Base-by-base conservation (phyloP, 2,113 vertebrate genomes). In the Dascyllus trimaculatus region DNA sequence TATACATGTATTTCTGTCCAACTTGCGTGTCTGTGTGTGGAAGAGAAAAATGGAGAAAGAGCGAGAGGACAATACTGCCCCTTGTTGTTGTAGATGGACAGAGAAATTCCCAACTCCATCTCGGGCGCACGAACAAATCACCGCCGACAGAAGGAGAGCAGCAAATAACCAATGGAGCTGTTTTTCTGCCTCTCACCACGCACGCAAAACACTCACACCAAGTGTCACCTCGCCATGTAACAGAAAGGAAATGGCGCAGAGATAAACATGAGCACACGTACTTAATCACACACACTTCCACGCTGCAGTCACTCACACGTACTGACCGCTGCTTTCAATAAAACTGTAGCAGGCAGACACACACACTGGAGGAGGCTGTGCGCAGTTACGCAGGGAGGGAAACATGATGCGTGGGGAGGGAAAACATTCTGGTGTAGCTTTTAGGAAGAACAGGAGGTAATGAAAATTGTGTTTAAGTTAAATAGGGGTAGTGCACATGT, bases 61-160 rank as follows among this genome's bases (percentile, higher is more conserved):
- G 24, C 17, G 22, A 26, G 35, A 19, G 17, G 9, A 70, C 38
- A 61, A 29, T 26, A 46, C 18, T 64, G 17, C 24, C 62, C 8
- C 48, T 40, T 63, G 51, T 71, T 59, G 38, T 45, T 53, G 54
- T 10, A 35, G 32, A 35, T 24, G 60, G 38, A 22, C 24, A 54
- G 67, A 69, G n/a, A 68, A 29, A 76, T 64, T 66, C 32, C 46
- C 17, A 69, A 38, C 57, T 72, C 32, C 26, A 62, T 61, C 62
- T 80, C 6, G 22, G 58, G 22, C 46, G 17, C 32, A 35, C 67
- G n/a, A 62, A 45, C 49, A 79, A 86, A 82, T 82, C 80, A 75
- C 11, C 17, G 57, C 15, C 17, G 57, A 76, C 65, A 66, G 70
- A 35, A 4, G 17, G 45, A 25, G 38, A 77, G 68, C 52, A 51